A percentile compares a stretch with the other conserved stretches of the same genome.
These are phyloP conservation scores for Benitochromis conjunctus DNA, from an alignment of 2,113 vertebrate species.

Conservation along the genomic window DNA sequence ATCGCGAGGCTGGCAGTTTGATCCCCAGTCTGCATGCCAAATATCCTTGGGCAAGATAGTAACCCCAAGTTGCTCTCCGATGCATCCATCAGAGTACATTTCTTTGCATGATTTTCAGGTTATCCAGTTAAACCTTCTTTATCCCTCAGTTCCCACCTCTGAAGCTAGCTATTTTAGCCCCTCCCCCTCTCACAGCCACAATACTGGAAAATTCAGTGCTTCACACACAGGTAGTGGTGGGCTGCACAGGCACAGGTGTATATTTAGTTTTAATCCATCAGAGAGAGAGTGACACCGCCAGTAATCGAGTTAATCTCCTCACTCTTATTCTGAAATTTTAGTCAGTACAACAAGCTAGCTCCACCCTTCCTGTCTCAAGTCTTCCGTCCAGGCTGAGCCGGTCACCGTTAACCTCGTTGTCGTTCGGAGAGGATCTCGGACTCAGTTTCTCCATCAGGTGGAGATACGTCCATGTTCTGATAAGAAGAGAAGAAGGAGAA, in stretches of 20 bases:
- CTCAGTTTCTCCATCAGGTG: not conserved
- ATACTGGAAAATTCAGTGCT: no score
- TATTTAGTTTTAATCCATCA: not conserved
- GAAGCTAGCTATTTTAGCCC: not conserved
- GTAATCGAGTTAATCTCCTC: not conserved
- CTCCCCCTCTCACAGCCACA: not conserved
- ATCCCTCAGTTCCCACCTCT: not conserved
- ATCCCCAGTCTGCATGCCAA: not conserved
- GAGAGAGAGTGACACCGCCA: not conserved
- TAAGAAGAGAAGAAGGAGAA: not conserved
- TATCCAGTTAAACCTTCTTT: not conserved
- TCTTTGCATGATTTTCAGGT: not conserved
- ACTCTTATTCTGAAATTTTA: not conserved
- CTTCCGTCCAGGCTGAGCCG: not conserved
- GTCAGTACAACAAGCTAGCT: not conserved
- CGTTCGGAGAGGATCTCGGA: accelerated
- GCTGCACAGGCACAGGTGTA: not conserved
- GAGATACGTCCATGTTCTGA: not conserved
- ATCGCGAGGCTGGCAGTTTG: not conserved
- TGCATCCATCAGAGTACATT: no score
- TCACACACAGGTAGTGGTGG: not conserved
- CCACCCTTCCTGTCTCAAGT: not conserved
- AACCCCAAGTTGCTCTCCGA: no score
- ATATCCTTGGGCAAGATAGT: no score
- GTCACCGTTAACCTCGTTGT: not conserved